A percentile compares a stretch with the other conserved stretches of the same genome.
Conservation (phyloP, 2,888 invertebrate species). For the Papilio protenor region DNA sequence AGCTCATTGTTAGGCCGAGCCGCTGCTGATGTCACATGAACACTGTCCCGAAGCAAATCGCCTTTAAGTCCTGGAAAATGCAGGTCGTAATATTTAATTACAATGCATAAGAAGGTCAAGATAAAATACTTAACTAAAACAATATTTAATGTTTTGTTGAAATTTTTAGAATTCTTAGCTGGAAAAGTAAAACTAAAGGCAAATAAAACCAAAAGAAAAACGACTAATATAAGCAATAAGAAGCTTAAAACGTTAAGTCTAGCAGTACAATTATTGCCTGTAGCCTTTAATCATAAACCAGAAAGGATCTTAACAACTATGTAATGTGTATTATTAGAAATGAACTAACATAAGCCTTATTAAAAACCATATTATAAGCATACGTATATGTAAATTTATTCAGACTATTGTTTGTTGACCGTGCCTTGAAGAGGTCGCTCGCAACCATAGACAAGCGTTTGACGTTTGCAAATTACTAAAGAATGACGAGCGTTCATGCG, state of each 20-base stretch:
- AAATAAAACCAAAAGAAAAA: not conserved
- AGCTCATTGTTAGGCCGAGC: slow-evolving; percentile 90
- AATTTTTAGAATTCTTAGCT: not conserved
- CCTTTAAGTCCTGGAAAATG: slow-evolving; percentile 68
- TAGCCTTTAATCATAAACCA: not conserved
- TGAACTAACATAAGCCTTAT: not conserved
- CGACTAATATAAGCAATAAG: not conserved
- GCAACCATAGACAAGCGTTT: slow-evolving; percentile 57
- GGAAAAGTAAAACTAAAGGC: not conserved
- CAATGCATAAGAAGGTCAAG: not conserved
- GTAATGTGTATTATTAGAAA: not conserved
- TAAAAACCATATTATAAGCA: not conserved
- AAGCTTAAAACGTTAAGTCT: not conserved
- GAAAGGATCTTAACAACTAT: not conserved
- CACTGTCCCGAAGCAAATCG: slow-evolving; percentile 83
- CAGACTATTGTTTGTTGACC: slow-evolving; percentile 5
- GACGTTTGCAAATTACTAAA: slow-evolving; percentile 51
- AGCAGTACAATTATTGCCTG: not conserved
- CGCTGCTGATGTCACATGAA: slow-evolving; percentile 92
- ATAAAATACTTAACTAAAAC: not conserved
- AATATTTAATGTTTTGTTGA: not conserved
- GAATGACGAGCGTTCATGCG: slow-evolving; percentile 31
- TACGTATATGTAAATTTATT: slow-evolving; percentile 13
- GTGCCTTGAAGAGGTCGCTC: slow-evolving; percentile 35
- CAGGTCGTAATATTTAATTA: not conserved